These are phyloP conservation scores for Elanoides forficatus DNA, from an alignment of 2,113 vertebrate species.

Conservation along the genomic window DNA sequence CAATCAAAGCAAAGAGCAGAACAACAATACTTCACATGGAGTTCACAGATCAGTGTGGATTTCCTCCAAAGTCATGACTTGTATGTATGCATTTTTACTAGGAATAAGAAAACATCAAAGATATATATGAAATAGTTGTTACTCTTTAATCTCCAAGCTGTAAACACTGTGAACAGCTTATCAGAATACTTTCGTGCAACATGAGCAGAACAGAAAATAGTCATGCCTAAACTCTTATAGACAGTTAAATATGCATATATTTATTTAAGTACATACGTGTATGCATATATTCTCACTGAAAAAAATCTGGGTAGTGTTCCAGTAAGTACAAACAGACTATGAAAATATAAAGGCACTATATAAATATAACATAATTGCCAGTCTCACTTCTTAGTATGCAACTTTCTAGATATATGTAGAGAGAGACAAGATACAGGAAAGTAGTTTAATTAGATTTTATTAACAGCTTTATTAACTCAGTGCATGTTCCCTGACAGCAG, in stretches of 20 bases:
- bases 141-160: neutral
- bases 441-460: neutral
- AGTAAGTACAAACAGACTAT: neutral
- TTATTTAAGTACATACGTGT: neutral
- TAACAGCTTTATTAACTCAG: neutral
- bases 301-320: neutral
- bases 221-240: neutral
- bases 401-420: neutral
- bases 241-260: neutral
- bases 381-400: neutral
- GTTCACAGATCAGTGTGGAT: neutral
- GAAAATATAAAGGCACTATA: neutral
- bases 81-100: neutral
- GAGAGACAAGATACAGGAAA: neutral
- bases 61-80: neutral
- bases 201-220: neutral
- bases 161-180: neutral
- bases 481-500: neutral
- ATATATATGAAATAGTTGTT: neutral
- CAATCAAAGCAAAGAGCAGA: neutral
- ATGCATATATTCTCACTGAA: neutral
- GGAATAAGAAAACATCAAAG: neutral
- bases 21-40: neutral
- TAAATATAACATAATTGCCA: neutral
- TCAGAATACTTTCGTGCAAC: neutral